phyloP scores from a whole-genome alignment of 2,113 vertebrate genomes.

The Pelobates fuscus region DNA sequence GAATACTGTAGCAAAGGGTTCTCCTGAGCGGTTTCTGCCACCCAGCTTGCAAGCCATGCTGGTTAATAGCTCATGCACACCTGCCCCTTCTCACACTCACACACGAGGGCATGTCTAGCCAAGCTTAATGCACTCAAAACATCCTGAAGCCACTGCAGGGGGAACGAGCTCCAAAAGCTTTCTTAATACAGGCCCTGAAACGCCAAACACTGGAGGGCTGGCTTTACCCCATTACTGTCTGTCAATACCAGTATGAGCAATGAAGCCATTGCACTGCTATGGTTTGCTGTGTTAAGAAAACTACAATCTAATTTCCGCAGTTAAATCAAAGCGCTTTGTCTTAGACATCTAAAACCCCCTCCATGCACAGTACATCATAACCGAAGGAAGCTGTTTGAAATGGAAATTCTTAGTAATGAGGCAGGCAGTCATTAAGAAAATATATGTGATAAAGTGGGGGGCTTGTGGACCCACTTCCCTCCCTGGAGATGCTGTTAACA shows the following conservation, averaged over 20 bases:
- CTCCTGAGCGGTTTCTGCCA: background rate
- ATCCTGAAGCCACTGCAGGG: background rate
- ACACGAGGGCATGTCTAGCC: background rate
- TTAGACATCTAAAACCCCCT: constrained; percentile 24
- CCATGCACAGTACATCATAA: constrained; percentile 22
- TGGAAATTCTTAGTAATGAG: constrained; percentile 59
- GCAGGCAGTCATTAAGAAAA: constrained; percentile 45
- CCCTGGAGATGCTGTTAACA: constrained; percentile 58
- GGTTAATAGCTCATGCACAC: constrained; percentile 10
- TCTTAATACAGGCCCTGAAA: constrained; percentile 39
- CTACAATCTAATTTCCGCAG: constrained; percentile 58
- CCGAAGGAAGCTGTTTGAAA: constrained; percentile 7
- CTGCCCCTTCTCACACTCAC: background rate
- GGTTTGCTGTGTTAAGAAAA: constrained; percentile 37
- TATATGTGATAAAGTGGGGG: constrained; percentile 30
- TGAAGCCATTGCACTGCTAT: background rate
- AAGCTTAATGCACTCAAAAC: constrained; percentile 12
- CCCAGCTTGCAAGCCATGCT: background rate
- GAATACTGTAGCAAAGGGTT: constrained; percentile 9
- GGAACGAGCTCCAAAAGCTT: constrained; percentile 21
- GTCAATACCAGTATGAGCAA: background rate
- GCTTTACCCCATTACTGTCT: too few relatives aligned
- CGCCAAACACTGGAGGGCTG: background rate
- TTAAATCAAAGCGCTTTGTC: constrained; percentile 36
- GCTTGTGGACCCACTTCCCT: constrained; percentile 52